phyloP scores from a whole-genome alignment of 2,888 invertebrate species.

The Ichneumoninae sp. region DNA sequence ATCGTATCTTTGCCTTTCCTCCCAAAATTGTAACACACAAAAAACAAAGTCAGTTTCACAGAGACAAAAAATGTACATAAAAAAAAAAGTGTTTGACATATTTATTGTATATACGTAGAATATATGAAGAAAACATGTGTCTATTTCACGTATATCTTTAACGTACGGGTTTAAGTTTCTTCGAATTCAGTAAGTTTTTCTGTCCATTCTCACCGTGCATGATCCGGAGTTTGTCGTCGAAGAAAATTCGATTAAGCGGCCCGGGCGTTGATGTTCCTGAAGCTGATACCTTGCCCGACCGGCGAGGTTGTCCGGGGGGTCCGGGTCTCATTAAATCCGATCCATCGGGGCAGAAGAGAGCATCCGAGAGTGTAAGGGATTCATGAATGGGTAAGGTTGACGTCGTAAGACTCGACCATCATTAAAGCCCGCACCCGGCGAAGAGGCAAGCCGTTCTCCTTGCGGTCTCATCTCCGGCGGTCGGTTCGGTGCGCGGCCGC shows the following conservation, averaged over 20 bases:
- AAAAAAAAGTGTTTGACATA: too few relatives aligned
- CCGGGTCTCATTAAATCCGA: conserved; percentile 46
- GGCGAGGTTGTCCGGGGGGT: conserved; percentile 1
- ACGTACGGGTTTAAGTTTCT: not conserved
- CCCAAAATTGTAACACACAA: too few relatives aligned
- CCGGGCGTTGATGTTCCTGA: not conserved
- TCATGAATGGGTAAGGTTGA: not conserved
- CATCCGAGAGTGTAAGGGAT: conserved; percentile 22
- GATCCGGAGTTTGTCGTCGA: not conserved
- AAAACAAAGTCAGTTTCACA: too few relatives aligned
- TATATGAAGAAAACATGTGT: too few relatives aligned
- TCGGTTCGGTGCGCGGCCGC: not conserved
- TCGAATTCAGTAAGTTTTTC: not conserved
- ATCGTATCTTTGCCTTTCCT: not conserved
- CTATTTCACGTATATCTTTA: too few relatives aligned
- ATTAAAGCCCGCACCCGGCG: conserved; percentile 20
- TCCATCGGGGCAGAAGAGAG: conserved; percentile 5
- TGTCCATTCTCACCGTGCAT: not conserved
- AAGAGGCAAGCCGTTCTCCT: not conserved
- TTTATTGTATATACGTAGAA: too few relatives aligned
- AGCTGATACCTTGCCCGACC: conserved; percentile 38
- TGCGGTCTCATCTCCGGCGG: conserved; percentile 3
- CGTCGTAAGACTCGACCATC: conserved; percentile 30
- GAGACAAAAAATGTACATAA: too few relatives aligned
- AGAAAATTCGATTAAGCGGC: not conserved